phyloP scores from a whole-genome alignment of 2,888 invertebrate species.

The Sicus ferrugineus region DNA sequence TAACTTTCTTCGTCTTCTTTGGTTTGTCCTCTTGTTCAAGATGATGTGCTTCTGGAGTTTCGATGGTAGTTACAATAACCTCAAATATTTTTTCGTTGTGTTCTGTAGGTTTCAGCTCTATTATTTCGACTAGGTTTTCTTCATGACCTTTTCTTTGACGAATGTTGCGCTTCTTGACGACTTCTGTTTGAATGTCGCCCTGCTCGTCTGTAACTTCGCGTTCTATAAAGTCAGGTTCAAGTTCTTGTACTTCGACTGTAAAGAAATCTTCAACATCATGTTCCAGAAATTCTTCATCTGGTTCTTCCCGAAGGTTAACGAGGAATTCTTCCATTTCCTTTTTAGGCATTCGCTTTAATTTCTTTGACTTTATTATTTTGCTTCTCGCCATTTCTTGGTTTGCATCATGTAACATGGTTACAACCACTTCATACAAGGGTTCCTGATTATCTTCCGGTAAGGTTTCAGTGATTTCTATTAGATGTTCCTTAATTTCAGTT shows the following conservation, averaged over 20 bases:
- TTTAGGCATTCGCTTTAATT: constrained; percentile 54
- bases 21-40: constrained; percentile 27
- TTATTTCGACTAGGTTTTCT: constrained; percentile 64
- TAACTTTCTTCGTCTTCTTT: constrained; percentile 52
- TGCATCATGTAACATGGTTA: constrained; percentile 44
- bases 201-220: constrained; percentile 46
- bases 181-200: constrained; percentile 50
- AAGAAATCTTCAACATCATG: constrained; percentile 47
- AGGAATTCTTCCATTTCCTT: constrained; percentile 55
- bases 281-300: constrained; percentile 46
- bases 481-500: constrained; percentile 62
- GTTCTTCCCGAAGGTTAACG: constrained; percentile 52
- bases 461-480: constrained; percentile 61
- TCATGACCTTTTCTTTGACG: constrained; percentile 61
- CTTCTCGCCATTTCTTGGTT: constrained; percentile 40
- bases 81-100: constrained; percentile 63
- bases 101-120: constrained; percentile 53
- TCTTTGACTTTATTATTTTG: constrained; percentile 49
- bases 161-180: constrained; percentile 58
- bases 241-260: constrained; percentile 53
- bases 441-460: constrained; percentile 47
- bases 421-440: constrained; percentile 49
- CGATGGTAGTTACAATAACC: constrained; percentile 61
- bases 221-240: constrained; percentile 53
- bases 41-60: constrained; percentile 47